A percentile compares a stretch with the other conserved stretches of the same genome.
phyloP scores from a whole-genome alignment of 2,113 vertebrate genomes.

The Alaudala cheleensis region DNA sequence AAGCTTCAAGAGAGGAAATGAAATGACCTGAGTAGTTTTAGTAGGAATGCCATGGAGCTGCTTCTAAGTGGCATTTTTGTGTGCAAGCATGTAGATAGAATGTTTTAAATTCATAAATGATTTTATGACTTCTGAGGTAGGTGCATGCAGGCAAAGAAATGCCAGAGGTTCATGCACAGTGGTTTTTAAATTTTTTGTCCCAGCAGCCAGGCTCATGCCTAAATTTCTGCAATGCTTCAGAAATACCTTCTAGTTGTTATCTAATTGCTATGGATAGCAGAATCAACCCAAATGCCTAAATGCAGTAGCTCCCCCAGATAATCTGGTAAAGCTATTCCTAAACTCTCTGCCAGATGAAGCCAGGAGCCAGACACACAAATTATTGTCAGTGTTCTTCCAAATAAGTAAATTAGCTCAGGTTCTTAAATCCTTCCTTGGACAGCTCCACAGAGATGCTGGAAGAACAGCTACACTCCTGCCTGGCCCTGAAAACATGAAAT shows the following conservation, averaged over 20 bases:
- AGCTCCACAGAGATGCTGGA: not conserved
- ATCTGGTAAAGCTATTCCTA: not conserved
- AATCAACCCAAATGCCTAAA: not conserved
- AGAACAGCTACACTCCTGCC: not conserved
- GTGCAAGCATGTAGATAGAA: not conserved
- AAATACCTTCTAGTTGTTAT: not conserved
- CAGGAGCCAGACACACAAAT: not conserved
- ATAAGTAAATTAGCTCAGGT: not conserved
- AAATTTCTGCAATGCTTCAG: not conserved
- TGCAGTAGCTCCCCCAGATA: not conserved
- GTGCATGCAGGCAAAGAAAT: not conserved
- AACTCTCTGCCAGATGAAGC: not conserved
- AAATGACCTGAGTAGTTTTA: not conserved
- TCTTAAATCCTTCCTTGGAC: not conserved
- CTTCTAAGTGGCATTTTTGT: not conserved
- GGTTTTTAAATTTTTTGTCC: fast-evolving
- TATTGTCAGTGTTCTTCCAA: not conserved
- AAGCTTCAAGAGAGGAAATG: not conserved
- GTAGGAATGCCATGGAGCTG: not conserved
- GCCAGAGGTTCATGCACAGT: not conserved
- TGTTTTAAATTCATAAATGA: not conserved
- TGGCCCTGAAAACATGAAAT: not conserved
- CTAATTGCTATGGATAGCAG: not conserved
- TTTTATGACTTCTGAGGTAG: not conserved
- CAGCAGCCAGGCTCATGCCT: not conserved